Evolutionary conservation across 92 coral and sea anemone genomes (phyloP).

Genomic region (Phymanthus crucifer): DNA sequence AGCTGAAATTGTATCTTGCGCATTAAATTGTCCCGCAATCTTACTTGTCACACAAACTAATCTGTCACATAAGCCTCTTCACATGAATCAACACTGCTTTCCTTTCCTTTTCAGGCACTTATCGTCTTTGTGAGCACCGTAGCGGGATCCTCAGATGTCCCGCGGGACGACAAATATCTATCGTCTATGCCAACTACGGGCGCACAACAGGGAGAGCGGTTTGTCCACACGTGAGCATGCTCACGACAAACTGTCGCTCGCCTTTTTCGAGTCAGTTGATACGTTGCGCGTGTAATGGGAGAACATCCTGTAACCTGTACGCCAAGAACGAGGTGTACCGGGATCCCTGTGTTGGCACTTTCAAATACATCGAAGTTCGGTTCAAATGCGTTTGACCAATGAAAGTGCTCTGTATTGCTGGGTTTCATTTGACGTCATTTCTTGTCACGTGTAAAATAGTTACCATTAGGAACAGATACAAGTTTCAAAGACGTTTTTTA

Average conservation of each 20-base stretch:
- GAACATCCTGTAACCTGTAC: conserved; percentile 33
- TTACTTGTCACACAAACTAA: too few relatives aligned
- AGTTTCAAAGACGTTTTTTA: too few relatives aligned
- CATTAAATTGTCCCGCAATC: not conserved
- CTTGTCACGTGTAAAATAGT: too few relatives aligned
- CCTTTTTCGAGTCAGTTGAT: conserved; percentile 35
- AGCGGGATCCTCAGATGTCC: conserved; percentile 41
- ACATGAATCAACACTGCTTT: not conserved
- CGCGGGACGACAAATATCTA: conserved; percentile 4
- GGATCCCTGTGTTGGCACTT: conserved; percentile 48
- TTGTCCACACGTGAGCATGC: conserved; percentile 42
- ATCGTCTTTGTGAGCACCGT: conserved; percentile 29
- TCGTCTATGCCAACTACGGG: conserved; percentile 50
- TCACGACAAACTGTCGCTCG: conserved; percentile 42
- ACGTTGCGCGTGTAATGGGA: conserved; percentile 53
- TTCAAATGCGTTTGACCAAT: conserved; percentile 15
- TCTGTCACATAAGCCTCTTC: not conserved
- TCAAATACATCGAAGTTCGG: conserved; percentile 52
- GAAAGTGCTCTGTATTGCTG: not conserved
- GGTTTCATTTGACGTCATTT: too few relatives aligned
- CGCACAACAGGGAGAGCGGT: conserved; percentile 34
- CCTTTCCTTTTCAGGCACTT: not conserved
- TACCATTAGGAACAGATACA: too few relatives aligned
- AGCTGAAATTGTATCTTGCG: not conserved
- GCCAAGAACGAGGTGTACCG: conserved; percentile 52